phyloP scores from a whole-genome alignment of 2,797 vertebrate genomes.

The Lutjanus campechanus region DNA sequence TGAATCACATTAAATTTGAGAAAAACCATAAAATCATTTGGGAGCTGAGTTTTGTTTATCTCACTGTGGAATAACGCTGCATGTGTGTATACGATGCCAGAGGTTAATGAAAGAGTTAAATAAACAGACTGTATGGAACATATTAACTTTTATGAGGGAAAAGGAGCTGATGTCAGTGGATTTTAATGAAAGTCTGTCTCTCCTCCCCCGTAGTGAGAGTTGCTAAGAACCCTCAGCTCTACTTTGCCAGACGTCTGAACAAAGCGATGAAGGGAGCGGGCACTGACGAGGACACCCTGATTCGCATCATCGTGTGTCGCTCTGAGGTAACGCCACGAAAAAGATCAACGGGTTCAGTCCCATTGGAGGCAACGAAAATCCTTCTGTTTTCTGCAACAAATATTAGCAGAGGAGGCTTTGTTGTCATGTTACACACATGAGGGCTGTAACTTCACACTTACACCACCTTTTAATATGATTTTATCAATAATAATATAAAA shows the following conservation, averaged over 20 bases:
- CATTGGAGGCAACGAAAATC: background rate
- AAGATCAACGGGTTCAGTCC: background rate
- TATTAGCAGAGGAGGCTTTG: too few species aligned
- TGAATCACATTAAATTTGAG: background rate
- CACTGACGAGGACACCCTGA: slow-evolving; percentile 87
- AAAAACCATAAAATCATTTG: background rate
- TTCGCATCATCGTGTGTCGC: slow-evolving; percentile 86
- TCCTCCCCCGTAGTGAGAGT: slow-evolving; percentile 78
- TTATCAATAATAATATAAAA: too few species aligned
- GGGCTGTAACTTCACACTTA: too few species aligned
- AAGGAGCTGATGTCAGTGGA: background rate
- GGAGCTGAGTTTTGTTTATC: background rate
- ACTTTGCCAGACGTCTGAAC: slow-evolving; percentile 86
- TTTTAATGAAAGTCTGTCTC: background rate
- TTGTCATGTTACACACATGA: too few species aligned
- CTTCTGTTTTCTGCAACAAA: background rate
- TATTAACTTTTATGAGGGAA: background rate
- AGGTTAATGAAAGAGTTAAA: too few species aligned
- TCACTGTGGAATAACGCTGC: background rate
- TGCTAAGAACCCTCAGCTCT: slow-evolving; percentile 88
- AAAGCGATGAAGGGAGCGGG: slow-evolving; percentile 85
- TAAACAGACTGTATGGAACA: background rate
- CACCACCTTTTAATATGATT: too few species aligned
- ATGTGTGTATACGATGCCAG: background rate
- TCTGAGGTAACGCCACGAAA: slow-evolving; percentile 78